Percentiles rank a stretch among this genome's conserved stretches.
These are phyloP conservation scores for Campoplex nolae DNA, from an alignment of 2,888 invertebrate genomes.

Conservation along the genomic window DNA sequence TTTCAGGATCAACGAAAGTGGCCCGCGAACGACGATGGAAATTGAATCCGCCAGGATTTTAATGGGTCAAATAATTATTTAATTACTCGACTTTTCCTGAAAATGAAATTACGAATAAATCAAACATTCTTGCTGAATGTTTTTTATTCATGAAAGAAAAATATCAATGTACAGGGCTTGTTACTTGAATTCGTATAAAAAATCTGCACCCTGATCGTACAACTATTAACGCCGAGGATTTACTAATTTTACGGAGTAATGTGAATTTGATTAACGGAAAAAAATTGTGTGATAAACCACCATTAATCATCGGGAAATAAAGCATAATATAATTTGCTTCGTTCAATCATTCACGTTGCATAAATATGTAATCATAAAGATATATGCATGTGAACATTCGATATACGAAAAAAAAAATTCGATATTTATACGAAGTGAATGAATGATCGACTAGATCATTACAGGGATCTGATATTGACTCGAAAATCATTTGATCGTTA, in stretches of 20 bases:
- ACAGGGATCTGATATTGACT: not conserved
- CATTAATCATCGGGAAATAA: not conserved
- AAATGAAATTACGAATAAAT: not conserved
- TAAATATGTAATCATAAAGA: not conserved
- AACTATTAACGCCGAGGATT: not conserved
- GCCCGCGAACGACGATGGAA: not conserved
- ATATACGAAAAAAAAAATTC: not conserved
- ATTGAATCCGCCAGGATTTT: not conserved
- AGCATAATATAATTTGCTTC: not conserved
- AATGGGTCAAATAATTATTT: not conserved
- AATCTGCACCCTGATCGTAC: not conserved
- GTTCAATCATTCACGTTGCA: not conserved
- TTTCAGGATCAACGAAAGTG: not conserved
- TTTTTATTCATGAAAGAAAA: not conserved
- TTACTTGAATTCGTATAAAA: not conserved
- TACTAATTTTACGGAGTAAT: not conserved
- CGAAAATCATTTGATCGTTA: not conserved
- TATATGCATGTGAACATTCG: not conserved
- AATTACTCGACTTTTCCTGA: not conserved
- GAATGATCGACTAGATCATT: not conserved
- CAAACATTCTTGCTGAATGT: not conserved
- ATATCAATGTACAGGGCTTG: not conserved
- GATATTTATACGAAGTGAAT: not conserved
- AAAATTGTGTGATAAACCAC: not conserved
- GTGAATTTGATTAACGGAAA: not conserved